Base-by-base conservation (phyloP, 2,113 vertebrate species). In the Charina bottae region DNA sequence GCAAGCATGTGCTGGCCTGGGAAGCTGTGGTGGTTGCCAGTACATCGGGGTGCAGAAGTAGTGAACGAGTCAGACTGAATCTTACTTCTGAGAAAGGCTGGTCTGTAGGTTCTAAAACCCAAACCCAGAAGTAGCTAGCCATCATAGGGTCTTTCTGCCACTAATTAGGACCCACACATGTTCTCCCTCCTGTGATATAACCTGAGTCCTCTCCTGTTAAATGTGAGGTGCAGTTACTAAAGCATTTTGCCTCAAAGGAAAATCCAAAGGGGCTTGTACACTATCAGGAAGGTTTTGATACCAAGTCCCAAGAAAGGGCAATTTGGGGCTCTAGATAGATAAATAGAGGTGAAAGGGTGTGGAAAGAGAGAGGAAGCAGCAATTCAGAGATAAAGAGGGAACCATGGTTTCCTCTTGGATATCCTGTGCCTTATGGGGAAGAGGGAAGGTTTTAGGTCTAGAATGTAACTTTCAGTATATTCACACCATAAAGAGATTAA, bases 361-460 rank as follows among this genome's bases (percentile, higher is more conserved):
- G 26, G n/a, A 23, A 11, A 13, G 83, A 85, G n/a, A 78, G 72
- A 42, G 33, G 17, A 42, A 90, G 55, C 90, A 94, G 84, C 6
- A 0, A 13, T 92, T 85, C 94, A 92, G 91, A 89, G 28, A 89
- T 12, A 68, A 55, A 84, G 88, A 54, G 90, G 87, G 24, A 90
- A 83, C 15, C 17, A 19, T 19, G 2, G 85, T 85, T 33, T 88
- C 87, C 8, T 91, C 11, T 85, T 23, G 42, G 84, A 58, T 13
- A 53, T 90, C 93, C 93, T 0, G 0, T 95, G 92, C 96, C 96
- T 96, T 96, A 95, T 54, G 58, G 54, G 19, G 46, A 87, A 62
- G 6, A 56, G 26, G 33, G 12, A 42, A 24, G 24, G 8, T 6
- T 24, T 78, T 83, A 49, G 49, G 2, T 84, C 56, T 54, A 42